These are phyloP conservation scores for Melinaea marsaeus DNA, from an alignment of 2,888 invertebrate genomes.

Conservation along the genomic window DNA sequence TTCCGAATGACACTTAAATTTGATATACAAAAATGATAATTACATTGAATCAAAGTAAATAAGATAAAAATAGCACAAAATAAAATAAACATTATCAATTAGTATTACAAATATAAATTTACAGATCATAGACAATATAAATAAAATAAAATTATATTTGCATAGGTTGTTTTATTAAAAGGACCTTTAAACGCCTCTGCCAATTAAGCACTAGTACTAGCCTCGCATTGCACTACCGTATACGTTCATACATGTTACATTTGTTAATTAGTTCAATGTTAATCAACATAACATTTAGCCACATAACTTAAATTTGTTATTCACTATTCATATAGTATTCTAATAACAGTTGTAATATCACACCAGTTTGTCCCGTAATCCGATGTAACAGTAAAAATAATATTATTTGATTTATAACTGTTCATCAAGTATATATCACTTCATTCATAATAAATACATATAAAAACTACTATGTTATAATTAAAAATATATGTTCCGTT, in stretches of 20 bases:
- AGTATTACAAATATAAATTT: no score
- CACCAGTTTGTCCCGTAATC: background rate
- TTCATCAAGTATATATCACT: background rate
- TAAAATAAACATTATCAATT: no score
- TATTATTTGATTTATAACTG: constrained; percentile 8
- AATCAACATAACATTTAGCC: background rate
- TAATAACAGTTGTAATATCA: no score
- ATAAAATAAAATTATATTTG: no score
- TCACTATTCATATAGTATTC: no score
- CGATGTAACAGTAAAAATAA: background rate
- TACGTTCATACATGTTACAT: background rate
- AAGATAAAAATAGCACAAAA: no score
- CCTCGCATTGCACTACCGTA: constrained; percentile 2
- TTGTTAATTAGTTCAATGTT: background rate
- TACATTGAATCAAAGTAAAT: no score
- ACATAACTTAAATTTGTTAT: no score
- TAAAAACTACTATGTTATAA: background rate
- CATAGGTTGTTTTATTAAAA: background rate
- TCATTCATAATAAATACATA: constrained; percentile 2
- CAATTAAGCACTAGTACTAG: background rate
- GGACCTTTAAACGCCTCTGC: background rate
- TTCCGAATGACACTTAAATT: no score
- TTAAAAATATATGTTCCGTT: constrained; percentile 10
- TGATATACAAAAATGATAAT: no score
- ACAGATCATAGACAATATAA: no score